A percentile compares a stretch with the other conserved stretches of the same genome.
Evolutionary conservation across 2,888 invertebrate species (phyloP).

Genomic region (Brenthis daphne): DNA sequence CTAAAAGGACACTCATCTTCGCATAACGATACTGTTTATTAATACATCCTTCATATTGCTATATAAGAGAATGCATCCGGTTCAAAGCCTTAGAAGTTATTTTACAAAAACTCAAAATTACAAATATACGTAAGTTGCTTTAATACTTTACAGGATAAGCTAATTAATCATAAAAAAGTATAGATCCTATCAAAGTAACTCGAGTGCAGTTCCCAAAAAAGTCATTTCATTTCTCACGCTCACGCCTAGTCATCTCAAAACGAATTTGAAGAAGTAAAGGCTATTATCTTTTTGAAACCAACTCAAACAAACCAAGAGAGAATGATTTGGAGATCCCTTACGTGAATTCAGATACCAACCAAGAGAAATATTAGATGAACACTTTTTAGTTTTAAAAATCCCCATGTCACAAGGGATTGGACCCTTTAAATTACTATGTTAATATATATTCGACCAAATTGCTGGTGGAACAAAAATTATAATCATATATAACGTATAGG

Average conservation of each 20-base stretch:
- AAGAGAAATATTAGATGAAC: background rate
- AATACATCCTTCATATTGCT: slow-evolving; percentile 38
- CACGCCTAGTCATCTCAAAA: slow-evolving; percentile 66
- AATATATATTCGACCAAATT: no score
- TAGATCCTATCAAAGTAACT: slow-evolving; percentile 39
- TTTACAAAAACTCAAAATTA: slow-evolving; percentile 41
- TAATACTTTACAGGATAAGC: slow-evolving; percentile 2
- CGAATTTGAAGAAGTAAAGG: slow-evolving; percentile 73
- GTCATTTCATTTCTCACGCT: slow-evolving; percentile 73
- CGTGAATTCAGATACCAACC: background rate
- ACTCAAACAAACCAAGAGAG: slow-evolving; percentile 64
- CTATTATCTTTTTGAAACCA: slow-evolving; percentile 71
- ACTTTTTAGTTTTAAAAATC: no score
- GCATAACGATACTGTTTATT: slow-evolving; percentile 39
- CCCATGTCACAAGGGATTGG: no score
- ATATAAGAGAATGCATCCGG: slow-evolving; percentile 41
- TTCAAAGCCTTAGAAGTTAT: slow-evolving; percentile 43
- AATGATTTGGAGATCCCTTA: slow-evolving; percentile 40
- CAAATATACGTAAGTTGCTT: background rate
- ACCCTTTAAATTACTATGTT: no score
- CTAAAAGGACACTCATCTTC: background rate
- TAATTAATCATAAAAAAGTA: slow-evolving; percentile 24
- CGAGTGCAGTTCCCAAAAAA: slow-evolving; percentile 51
- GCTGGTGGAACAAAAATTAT: no score
- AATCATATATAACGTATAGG: no score